A percentile compares a stretch with the other conserved stretches of the same genome.
Evolutionary conservation across 2,888 invertebrate species (phyloP).

Genomic region (Aphidius colemani): DNA sequence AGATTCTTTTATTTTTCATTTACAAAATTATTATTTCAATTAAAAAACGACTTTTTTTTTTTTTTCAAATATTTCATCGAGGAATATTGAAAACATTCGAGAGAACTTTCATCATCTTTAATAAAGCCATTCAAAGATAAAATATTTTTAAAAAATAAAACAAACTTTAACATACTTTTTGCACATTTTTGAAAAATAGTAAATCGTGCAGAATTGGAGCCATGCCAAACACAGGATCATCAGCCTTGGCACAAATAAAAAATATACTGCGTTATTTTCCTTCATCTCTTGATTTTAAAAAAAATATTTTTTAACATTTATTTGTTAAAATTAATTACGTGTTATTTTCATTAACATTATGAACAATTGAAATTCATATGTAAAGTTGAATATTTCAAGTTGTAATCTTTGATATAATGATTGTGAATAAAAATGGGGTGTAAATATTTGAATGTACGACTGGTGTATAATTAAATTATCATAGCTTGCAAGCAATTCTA

Average conservation of each 20-base stretch:
- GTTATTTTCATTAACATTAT: background rate
- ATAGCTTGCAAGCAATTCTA: constrained; percentile 27
- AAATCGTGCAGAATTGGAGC: constrained; percentile 5
- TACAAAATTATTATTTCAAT: too few relatives aligned
- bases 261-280: constrained; percentile 2
- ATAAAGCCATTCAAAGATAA: too few relatives aligned
- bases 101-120: too few relatives aligned
- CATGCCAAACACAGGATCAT: constrained; percentile 18
- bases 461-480: constrained; percentile 34
- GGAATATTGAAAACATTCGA: too few relatives aligned
- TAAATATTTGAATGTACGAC: constrained; percentile 10
- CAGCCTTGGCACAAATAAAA: constrained; percentile 19
- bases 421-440: too few relatives aligned
- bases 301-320: constrained; percentile 2
- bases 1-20: too few relatives aligned
- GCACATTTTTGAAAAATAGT: too few relatives aligned
- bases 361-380: constrained; percentile 6
- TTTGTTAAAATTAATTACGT: background rate
- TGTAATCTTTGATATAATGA: background rate
- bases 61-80: too few relatives aligned
- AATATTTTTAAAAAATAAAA: too few relatives aligned
- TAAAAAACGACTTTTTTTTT: too few relatives aligned
- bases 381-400: constrained; percentile 3
- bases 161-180: too few relatives aligned
- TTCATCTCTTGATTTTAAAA: constrained; percentile 5